Base-by-base conservation (phyloP, 2,888 invertebrate genomes). In the Andrena camellia region DNA sequence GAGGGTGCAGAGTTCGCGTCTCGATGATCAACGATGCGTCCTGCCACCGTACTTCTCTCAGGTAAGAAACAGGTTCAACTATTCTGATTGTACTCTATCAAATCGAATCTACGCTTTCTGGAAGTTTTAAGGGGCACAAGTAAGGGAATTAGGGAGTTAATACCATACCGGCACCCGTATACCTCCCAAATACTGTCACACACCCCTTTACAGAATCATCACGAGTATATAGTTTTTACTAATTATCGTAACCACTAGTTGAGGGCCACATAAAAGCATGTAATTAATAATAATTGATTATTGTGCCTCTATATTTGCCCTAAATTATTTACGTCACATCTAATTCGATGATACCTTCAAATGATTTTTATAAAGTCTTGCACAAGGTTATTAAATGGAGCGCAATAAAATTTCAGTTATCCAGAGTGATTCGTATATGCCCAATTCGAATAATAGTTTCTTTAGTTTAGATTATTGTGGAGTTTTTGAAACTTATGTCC, bases 11-110 rank as follows among this genome's bases (percentile, higher is more conserved):
- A 97, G 98, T 95, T 98, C 98, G 90, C 96, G 99, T 84, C 95
- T 99, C 93, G 99, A 99, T 94, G 99, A 99, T 95, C 99, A 99
- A 95, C 96, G 99, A 95, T 99, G 99, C 94, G 98, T 98, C 91
- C 95, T 99, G 93, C 99, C 99, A 88, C 96, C 98, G 70, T 98
- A 97, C 95, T 98, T 98, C 95, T 97, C 97, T 94, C 98, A 98
- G 97, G 98, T 98, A 94, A 94, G 95, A 1, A 17, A 35, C 31
- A 31, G 20, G 50, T 78, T 64, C 54, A 35, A 26, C 35, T 35
- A 29, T 60, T 66, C 42, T 5, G 29, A 4, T 60, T 48, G 13
- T 8, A 17, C 42, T 70, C 42, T n/a, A 17, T 29, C 13, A 13
- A 57, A 31, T 42, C 35, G 60, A 68, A 68, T 66, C 33, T 13